Base-by-base conservation (phyloP, 2,888 invertebrate species). In the Cryptocephalus moraei region DNA sequence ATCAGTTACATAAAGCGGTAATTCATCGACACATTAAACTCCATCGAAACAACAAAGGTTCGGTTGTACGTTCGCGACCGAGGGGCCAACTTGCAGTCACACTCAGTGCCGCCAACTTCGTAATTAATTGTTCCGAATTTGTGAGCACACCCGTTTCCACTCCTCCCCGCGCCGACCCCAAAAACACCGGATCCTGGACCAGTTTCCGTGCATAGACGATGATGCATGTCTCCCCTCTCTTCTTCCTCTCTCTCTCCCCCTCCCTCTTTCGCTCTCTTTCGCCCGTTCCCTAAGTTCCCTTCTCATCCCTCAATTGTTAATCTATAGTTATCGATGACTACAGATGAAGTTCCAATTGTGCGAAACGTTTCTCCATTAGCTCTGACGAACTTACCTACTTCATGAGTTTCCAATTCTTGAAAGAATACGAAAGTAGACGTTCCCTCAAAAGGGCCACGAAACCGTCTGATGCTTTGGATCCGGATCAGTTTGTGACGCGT, bases 61-160 rank as follows among this genome's bases (percentile, higher is more conserved):
- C 22, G 22, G 54, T 50, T 54, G 50, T 53, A 55, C 56, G 53
- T 54, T 49, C 49, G 54, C 55, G 55, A 53, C 55, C 54, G 56
- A 57, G 56, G 60, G 54, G 60, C 59, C 46, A 57, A 63, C 57
- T 62, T 59, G 50, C 22, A 22, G 22, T 22, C 22, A 22, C 22
- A 22, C 22, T 22, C 22, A 22, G 22, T 22, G 22, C 22, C 22
- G 22, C 22, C 22, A 22, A 22, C 22, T 22, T 22, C 22, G 59
- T 63, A 64, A 65, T 64, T 64, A 63, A 64, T 64, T 64, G 63
- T 63, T 59, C 46, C 54, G 57, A 63, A 63, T 62, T 62, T 61
- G 61, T 59, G 60, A 57, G 57, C 22, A 22, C 22, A 22, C 22
- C 22, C 22, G 22, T 22, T 22, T 22, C 22, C 22, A 22, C 22